Evolutionary conservation across 2,888 invertebrate species (phyloP).

Genomic region (Patella ulyssiponensis): DNA sequence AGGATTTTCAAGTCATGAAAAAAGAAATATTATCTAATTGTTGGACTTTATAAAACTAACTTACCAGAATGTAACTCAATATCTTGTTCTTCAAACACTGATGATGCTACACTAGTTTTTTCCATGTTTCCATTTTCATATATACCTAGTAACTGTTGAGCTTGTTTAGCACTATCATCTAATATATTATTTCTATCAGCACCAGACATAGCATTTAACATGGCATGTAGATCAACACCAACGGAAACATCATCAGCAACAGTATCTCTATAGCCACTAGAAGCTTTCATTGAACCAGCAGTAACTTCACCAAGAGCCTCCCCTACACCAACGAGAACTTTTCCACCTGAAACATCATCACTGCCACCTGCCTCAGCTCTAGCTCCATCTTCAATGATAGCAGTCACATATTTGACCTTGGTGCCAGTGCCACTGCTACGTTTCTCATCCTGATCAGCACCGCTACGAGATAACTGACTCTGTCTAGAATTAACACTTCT

Average conservation of each 20-base stretch:
- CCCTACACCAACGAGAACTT: background rate
- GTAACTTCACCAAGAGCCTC: background rate
- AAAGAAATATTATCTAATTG: too few relatives aligned
- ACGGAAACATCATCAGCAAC: background rate
- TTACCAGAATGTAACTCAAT: slow-evolving; percentile 38
- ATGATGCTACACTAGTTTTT: slow-evolving; percentile 29
- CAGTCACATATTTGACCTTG: background rate
- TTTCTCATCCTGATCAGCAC: background rate
- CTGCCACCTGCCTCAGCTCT: background rate
- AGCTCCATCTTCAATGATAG: slow-evolving; percentile 20
- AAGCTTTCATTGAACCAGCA: background rate
- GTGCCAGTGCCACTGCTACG: background rate
- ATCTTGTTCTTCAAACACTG: slow-evolving; percentile 33
- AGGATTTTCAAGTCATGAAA: too few relatives aligned
- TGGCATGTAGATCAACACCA: slow-evolving; percentile 19
- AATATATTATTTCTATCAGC: slow-evolving; percentile 20
- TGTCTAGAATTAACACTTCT: slow-evolving; percentile 6
- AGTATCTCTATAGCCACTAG: background rate
- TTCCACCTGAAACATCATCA: background rate
- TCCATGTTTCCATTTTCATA: slow-evolving; percentile 26
- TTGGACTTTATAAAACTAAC: background rate
- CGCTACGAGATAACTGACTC: background rate
- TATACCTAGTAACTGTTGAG: background rate
- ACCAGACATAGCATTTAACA: slow-evolving; percentile 15
- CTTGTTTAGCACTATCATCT: slow-evolving; percentile 3